Evolutionary conservation across 2,888 invertebrate genomes (phyloP).

Genomic region (Lithophane ornitopus): DNA sequence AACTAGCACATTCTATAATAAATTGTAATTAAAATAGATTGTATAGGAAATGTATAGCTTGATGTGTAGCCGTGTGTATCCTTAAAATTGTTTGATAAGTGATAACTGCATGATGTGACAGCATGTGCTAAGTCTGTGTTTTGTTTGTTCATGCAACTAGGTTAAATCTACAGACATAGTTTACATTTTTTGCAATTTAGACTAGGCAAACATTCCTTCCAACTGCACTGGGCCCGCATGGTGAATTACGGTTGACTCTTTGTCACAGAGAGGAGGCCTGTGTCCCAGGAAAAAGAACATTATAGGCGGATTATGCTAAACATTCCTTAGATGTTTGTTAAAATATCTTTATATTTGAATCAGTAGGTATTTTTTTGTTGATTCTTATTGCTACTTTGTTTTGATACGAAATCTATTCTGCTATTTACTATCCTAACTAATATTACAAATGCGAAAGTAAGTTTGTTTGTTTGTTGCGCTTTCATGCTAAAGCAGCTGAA

Average conservation of each 20-base stretch:
- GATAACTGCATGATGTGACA: neutral
- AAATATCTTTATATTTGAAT: conserved; percentile 2
- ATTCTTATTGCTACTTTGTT: neutral
- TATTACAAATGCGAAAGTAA: too few species aligned
- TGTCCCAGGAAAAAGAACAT: neutral
- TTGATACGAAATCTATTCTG: neutral
- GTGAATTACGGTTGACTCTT: neutral
- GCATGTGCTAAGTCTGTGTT: conserved; percentile 22
- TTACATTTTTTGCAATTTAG: conserved; percentile 23
- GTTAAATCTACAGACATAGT: conserved; percentile 36
- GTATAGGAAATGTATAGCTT: too few species aligned
- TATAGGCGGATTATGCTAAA: neutral
- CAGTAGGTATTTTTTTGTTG: neutral
- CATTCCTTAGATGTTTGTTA: conserved; percentile 16
- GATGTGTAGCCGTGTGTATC: too few species aligned
- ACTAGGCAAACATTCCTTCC: conserved; percentile 10
- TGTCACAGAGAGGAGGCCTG: neutral
- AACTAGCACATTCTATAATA: conserved; percentile 8
- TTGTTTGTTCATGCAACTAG: conserved; percentile 35
- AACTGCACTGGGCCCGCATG: neutral
- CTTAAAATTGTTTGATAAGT: conserved; percentile 26
- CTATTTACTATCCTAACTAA: too few species aligned
- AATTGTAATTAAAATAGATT: conserved; percentile 2
- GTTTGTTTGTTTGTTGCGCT: too few species aligned
- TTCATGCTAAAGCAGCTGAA: too few species aligned